These are phyloP conservation scores for Pseudomugil tenellus DNA, from an alignment of 2,797 vertebrate species.

Conservation along the genomic window DNA sequence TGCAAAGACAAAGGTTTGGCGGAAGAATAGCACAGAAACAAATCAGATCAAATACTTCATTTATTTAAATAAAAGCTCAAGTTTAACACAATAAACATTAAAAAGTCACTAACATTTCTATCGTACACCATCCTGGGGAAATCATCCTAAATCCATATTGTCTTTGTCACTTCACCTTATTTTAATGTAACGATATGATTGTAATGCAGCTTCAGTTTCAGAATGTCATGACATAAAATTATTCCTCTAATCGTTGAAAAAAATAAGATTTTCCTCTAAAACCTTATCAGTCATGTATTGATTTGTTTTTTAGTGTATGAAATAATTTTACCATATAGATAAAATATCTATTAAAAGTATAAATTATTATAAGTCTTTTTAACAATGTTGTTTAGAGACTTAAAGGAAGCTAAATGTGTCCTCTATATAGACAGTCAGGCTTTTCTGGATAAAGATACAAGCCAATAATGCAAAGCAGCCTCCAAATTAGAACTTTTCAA, in stretches of 20 bases:
- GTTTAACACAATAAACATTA: not conserved
- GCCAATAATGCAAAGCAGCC: conserved; percentile 15
- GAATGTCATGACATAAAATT: not conserved
- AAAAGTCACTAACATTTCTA: not conserved
- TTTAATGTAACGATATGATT: not conserved
- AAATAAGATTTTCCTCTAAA: conserved; percentile 2
- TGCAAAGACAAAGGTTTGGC: conserved; percentile 21
- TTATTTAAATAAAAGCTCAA: conserved; percentile 4
- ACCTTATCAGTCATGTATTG: not conserved
- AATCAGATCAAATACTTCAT: conserved; percentile 6
- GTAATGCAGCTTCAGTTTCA: not conserved
- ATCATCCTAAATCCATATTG: not conserved
- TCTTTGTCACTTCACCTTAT: not conserved
- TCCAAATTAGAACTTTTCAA: not conserved
- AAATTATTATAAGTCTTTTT: not conserved
- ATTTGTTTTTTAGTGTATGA: not conserved
- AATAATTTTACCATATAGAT: not conserved
- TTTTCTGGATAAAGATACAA: not conserved
- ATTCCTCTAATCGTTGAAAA: not conserved
- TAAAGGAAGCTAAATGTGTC: conserved; percentile 4
- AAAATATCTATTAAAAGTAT: not conserved
- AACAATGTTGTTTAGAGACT: not conserved
- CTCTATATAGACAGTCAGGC: not conserved
- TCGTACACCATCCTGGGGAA: not conserved
- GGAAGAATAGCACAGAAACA: conserved; percentile 7